A percentile compares a stretch with the other conserved stretches of the same genome.
Conservation (phyloP, 1,140 invertebrate species). For the Ostrea edulis region DNA sequence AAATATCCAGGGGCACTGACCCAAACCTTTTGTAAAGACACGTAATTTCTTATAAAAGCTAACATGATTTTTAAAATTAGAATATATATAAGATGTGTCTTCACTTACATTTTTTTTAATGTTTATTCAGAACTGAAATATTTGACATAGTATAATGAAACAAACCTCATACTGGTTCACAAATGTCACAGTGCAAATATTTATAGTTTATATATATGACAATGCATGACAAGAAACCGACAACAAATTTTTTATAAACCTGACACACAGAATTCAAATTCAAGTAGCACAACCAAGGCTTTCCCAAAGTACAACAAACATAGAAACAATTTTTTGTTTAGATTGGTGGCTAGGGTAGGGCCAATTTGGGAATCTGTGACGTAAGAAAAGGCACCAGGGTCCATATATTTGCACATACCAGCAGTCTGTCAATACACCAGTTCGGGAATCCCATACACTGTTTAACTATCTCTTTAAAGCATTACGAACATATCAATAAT, state of each 20-base stretch:
- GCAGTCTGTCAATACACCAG: neutral
- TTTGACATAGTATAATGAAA: neutral
- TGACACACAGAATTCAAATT: neutral
- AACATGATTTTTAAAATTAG: neutral
- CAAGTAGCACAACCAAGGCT: neutral
- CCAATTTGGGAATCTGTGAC: neutral
- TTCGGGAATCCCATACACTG: neutral
- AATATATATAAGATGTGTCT: neutral
- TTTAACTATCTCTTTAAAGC: constrained; percentile 7
- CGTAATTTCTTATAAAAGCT: neutral
- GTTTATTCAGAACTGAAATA: neutral
- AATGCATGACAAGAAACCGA: neutral
- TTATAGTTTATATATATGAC: neutral
- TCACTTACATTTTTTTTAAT: too few species aligned
- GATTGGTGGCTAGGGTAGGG: neutral
- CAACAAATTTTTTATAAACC: too few species aligned
- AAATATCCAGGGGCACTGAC: constrained; percentile 12
- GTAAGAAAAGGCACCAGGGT: constrained; percentile 18
- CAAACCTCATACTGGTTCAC: neutral
- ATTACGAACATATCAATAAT: constrained; percentile 10
- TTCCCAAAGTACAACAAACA: constrained; percentile 12
- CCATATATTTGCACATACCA: neutral
- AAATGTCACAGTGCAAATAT: neutral
- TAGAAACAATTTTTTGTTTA: neutral
- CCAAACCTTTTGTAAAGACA: neutral